Evolutionary conservation across 2,113 vertebrate genomes (phyloP), one percentile per base, ranked within the genome.

Genomic region (Cebus imitator): DNA sequence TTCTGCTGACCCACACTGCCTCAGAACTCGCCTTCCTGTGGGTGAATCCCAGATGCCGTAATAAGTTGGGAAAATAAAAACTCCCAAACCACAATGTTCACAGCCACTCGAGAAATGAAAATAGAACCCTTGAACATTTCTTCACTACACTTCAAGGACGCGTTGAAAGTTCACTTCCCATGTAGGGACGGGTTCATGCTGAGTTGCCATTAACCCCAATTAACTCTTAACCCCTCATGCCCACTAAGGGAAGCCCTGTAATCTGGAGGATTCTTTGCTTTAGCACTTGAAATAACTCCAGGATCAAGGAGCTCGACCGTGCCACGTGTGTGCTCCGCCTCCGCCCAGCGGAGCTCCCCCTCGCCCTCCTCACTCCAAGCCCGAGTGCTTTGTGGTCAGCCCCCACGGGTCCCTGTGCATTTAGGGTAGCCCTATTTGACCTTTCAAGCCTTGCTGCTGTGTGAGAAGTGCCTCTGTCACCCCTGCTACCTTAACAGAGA

Each of bases 51-150:
- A 94, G 78, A 91, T 8, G 1, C 91, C 35, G 23, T 83, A 20
- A 21, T 86, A 23, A 50, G 61, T 79, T 79, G 73, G 79, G 76
- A 91, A 91, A 91, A 93, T 91, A 30, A 80, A 93, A 94, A 78
- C 79, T 96, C 88, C 64, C 73, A 43, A 80, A 40, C 57, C 45
- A 21, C 43, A 80, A 80, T 1, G 20, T 48, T 75, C 64, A 48
- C 50, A 95, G 90, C 79, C 93, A 94, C 95, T 96, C 48, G 91
- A 97, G 91, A 93, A 95, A 35, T 91, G 96, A 95, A 97, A 97
- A 97, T 97, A 97, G 96, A 93, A 37, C 72, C 95, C 94, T 97
- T 43, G 73, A 96, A 48, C 35, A 1, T 48, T 23, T 81, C 88
- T 86, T 76, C 79, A 13, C 68, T 21, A 35, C 14, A 35, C 70